Evolutionary conservation across 2,113 vertebrate genomes (phyloP), one percentile per base, ranked within the genome.

Genomic region (Amia ocellicauda): DNA sequence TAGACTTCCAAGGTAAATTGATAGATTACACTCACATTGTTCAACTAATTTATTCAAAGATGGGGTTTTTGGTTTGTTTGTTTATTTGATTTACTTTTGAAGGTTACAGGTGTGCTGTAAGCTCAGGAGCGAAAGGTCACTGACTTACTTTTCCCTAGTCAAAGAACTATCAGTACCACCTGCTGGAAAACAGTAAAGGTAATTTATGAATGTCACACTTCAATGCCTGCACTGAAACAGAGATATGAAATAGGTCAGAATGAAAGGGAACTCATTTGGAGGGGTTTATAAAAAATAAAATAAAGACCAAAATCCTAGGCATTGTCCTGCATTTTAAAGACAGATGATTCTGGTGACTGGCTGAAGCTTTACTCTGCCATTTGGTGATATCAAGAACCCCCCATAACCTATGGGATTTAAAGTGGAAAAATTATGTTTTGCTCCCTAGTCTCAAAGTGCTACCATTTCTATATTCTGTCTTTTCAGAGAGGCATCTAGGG

Each of bases 111-210:
- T 23, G 29, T 58, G 56, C 31, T 47, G 45, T 13, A n/a, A 47
- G 45, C 45, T 42, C 19, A 23, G 20, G 11, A 41, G 59, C 17
- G 23, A 60, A 49, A 49, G 43, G 43, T 23, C 59, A 60, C 27
- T 16, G 22, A 47, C 22, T 49, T 60, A 14, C n/a, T 49, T 13
- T 53, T 53, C 20, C 10, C 43, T 13, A 7, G 23, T 3, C 24
- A 13, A 19, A 60, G 41, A 60, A 22, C 24, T n/a, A 26, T 60
- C 23, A 11, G 59, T 9, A 13, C 43, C 43, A n/a, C 49, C 23
- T 60, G 59, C 59, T 60, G 16, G 43, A 60, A 60, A 60, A 60
- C 59, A 60, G 49, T 60, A 23, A 60, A 27, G n/a, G 59, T 13
- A 23, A 27, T 49, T 60, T 60, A 60, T 49, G 47, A 47, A 60